Base-by-base conservation (phyloP, 2,113 vertebrate genomes). In the Chrysemys picta region DNA sequence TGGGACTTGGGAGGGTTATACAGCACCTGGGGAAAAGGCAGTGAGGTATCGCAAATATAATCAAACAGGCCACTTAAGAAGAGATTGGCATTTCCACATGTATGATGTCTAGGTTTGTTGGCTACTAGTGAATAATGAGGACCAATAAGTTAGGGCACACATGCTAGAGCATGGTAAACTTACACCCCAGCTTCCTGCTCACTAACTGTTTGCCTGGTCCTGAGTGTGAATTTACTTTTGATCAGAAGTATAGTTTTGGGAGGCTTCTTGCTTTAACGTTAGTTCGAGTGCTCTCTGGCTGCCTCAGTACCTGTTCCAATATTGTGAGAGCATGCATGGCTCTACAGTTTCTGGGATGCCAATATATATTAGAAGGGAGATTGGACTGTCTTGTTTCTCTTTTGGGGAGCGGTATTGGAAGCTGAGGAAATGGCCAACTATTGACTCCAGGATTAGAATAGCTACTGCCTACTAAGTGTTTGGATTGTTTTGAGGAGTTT, bases 31-130 rank as follows among this genome's bases (percentile, higher is more conserved):
- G 47, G 82, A 80, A 80, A 56, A 35, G 31, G 7, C 47, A 49
- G 38, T 29, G 80, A 80, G 35, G n/a, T 8, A 85, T 50, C 1
- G 6, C 29, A 85, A 1, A 80, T 0, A 0, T 53, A 78, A 72
- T 21, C 16, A 72, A 38, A 72, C 65, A 72, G 75, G 35, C 27
- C 14, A 45, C 27, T 45, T 6, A 8, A n/a, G 76, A 27, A 69
- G 29, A 10, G 75, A 25, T 14, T 76, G 42, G 16, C 4, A 54
- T 45, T 31, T 90, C 31, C 31, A 25, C 10, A 1, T 35, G 6
- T 1, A 2, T 52, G 75, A 4, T 17, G 3, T 92, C 62, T 38
- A 10, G 16, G 35, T 49, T 62, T 62, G 88, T 69, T 1, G 5
- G 4, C 42, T 62, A 0, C 27, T 52, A 45, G 47, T 16, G 52